Evolutionary conservation across 1,140 invertebrate genomes (phyloP).

Genomic region (Brachionus sp.): DNA sequence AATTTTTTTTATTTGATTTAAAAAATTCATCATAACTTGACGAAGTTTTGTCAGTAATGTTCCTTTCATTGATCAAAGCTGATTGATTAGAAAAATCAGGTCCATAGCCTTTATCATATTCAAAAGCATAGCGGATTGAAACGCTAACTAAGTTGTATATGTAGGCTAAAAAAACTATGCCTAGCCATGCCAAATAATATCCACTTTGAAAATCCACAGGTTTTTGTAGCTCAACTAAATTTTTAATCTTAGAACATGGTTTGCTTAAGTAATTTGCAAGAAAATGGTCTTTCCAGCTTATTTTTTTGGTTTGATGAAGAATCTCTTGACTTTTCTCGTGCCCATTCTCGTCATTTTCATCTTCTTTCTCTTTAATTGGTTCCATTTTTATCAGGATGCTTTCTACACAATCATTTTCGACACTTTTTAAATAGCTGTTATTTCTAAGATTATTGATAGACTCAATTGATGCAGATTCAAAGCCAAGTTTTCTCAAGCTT

Average conservation of each 20-base stretch:
- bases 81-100: not conserved
- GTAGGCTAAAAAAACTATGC: slow-evolving; percentile 72
- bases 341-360: not conserved
- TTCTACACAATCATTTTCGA: slow-evolving; percentile 19
- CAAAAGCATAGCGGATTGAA: slow-evolving; percentile 74
- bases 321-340: not conserved
- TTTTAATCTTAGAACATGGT: not conserved
- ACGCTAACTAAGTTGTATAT: slow-evolving; percentile 84
- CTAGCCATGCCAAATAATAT: slow-evolving; percentile 76
- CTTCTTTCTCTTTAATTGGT: not conserved
- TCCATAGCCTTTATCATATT: slow-evolving; percentile 25
- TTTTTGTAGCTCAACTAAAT: not conserved
- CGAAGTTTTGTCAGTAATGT: not conserved
- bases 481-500: slow-evolving; percentile 16
- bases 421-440: slow-evolving; percentile 27
- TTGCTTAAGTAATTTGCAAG: not conserved
- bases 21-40: not conserved
- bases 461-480: not conserved
- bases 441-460: not conserved
- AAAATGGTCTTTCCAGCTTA: not conserved
- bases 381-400: slow-evolving; percentile 25
- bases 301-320: not conserved
- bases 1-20: slow-evolving; percentile 50
- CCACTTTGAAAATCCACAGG: slow-evolving; percentile 59
- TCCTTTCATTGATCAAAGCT: not conserved